Base-by-base conservation (phyloP, 1,140 invertebrate species). In the Goniozus legneri region DNA sequence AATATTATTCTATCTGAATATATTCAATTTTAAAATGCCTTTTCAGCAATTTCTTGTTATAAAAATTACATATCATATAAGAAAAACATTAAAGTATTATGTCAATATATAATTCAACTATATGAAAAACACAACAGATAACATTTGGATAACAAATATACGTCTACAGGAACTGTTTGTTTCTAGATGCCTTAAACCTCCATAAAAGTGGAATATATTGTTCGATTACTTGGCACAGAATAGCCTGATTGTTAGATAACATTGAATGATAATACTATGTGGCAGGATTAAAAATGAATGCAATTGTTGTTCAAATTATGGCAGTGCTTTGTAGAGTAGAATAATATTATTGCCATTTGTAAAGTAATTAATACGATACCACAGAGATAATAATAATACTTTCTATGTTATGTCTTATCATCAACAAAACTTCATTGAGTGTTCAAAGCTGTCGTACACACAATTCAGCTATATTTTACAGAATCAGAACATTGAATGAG, bases 261-360 rank as follows among this genome's bases (percentile, higher is more conserved):
- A 55, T 48, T 48, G 21, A 42, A 21, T 36, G 27, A 36, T 55
- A 33, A 47, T 42, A 44, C 53, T 44, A 59, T 27, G 33, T 60
- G 47, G 54, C 50, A 60, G 50, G 45, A 56, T 51, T 48, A 39
- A 36, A 66, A 71, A 71, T 54, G 45, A 71, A 69, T 55, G 35
- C 56, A 63, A 68, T 43, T 47, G 41, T 59, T 54, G 40, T 64
- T 65, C 44, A 64, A 69, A 68, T 65, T 52, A 67, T 69, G 71
- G 71, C 71, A 74, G 71, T 74, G 70, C 56, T 71, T 66, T 34
- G 64, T 70, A 65, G 59, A 63, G 47, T 69, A 67, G 61, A 70
- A 64, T 62, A 60, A 61, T 58, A 48, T 69, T 73, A 71, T 73
- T 71, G 67, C 68, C 59, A 61, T 65, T 61, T 54, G 45, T 54